Base-by-base conservation (phyloP, 2,888 invertebrate species). In the Branchinecta sandiegonensis region DNA sequence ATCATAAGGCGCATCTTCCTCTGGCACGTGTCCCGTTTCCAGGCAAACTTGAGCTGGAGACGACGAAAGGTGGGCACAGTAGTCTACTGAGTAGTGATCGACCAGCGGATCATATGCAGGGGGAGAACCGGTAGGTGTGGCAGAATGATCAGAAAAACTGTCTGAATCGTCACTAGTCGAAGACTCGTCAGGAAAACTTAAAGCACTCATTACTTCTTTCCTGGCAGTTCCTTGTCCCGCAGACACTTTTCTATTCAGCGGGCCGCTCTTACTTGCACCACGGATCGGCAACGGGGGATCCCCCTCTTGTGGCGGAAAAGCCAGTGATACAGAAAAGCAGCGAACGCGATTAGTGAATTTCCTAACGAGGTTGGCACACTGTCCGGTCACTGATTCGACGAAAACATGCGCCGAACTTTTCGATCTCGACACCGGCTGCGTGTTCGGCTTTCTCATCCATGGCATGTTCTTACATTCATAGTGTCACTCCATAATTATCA, bases 331-430 rank as follows among this genome's bases (percentile, higher is more conserved):
- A 8, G 56, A 56, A 56, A 56, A 14, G 17, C 56, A 56, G 14
- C 56, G 56, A 56, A 56, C 56, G n/a, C 56, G 56, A 17, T 56
- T 17, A 14, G 56, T 56, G 56, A 56, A 56, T 56, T 56, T 56
- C 17, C 56, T n/a, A n/a, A 56, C 56, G n/a, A 56, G 17, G 17
- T 56, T 56, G n/a, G 56, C 56, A 56, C 56, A 56, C 17, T 56
- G 56, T 14, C 56, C 56, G 17, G 9, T 56, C 56, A 56, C 56
- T n/a, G n/a, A 14, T 56, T 56, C 56, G 56, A 56, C 56, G 56
- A 56, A 56, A 8, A 56, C 8, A 10, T 56, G 56, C 8, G 56
- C 56, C 17, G 56, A 56, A 17, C 56, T 56, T 56, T 56, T 56
- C n/a, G 56, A 56, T 17, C 17, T 56, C 17, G n/a, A 17, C 14